A percentile compares a stretch with the other conserved stretches of the same genome.
These are phyloP conservation scores for Schlechtendalia chinensis DNA, from an alignment of 1,140 invertebrate species.

Conservation along the genomic window DNA sequence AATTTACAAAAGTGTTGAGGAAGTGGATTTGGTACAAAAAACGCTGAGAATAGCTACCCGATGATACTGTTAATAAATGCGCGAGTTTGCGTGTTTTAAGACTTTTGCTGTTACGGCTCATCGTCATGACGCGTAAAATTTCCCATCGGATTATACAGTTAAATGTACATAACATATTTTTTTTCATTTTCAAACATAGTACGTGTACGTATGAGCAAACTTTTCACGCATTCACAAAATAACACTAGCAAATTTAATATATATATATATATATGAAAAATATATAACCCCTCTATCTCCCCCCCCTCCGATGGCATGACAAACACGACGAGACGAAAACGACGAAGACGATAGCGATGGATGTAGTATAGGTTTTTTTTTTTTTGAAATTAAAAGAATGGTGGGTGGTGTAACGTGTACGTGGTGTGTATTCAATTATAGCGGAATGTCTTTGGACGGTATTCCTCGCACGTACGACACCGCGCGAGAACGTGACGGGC, in stretches of 20 bases:
- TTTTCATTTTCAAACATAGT: too few species aligned
- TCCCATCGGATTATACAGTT: too few species aligned
- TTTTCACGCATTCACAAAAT: not conserved
- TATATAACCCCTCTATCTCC: too few species aligned
- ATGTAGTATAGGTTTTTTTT: constrained; percentile 6
- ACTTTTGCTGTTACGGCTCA: not conserved
- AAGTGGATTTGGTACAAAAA: too few species aligned
- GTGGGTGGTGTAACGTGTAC: not conserved
- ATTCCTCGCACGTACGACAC: constrained; percentile 34
- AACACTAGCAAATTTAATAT: not conserved
- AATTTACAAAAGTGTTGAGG: too few species aligned
- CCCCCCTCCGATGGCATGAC: not conserved
- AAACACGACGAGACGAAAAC: not conserved
- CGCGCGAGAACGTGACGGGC: constrained; percentile 31
- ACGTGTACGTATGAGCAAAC: too few species aligned
- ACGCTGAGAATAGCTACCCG: too few species aligned
- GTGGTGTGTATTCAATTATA: constrained; percentile 40
- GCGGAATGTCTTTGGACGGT: constrained; percentile 24
- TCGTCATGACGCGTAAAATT: too few species aligned
- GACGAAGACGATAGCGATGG: too few species aligned
- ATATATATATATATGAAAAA: constrained; percentile 2
- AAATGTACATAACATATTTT: too few species aligned
- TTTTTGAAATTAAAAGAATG: constrained; percentile 24
- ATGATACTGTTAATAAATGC: too few species aligned
- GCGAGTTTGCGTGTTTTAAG: too few species aligned